These are phyloP conservation scores for Neogobius melanostomus DNA, from an alignment of 2,113 vertebrate genomes.

Conservation along the genomic window DNA sequence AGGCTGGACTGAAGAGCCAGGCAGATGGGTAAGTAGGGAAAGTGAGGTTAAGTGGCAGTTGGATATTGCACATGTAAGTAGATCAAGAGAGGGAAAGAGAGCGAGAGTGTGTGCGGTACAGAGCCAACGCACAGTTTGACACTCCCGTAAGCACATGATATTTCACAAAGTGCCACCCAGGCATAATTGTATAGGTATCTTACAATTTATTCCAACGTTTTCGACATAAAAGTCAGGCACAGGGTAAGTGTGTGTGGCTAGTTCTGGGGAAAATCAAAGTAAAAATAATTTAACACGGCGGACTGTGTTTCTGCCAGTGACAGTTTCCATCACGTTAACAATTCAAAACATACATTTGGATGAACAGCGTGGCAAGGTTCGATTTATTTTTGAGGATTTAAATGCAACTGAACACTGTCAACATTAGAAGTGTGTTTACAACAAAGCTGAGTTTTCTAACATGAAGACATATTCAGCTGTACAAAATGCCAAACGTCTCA, in stretches of 20 bases:
- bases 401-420: not conserved
- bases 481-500: too few species aligned
- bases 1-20: slow-evolving; percentile 59
- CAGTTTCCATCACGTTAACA: not conserved
- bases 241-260: not conserved
- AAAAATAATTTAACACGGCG: not conserved
- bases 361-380: not conserved
- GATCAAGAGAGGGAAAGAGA: slow-evolving; percentile 64
- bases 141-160: slow-evolving; percentile 14
- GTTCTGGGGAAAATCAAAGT: slow-evolving; percentile 1
- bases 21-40: slow-evolving; percentile 76
- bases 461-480: too few species aligned
- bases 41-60: slow-evolving; percentile 82
- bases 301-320: not conserved
- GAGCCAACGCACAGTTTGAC: slow-evolving; percentile 37
- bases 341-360: not conserved
- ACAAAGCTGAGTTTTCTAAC: too few species aligned
- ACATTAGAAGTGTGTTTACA: too few species aligned
- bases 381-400: not conserved
- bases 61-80: slow-evolving; percentile 76
- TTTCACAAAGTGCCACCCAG: slow-evolving; percentile 32
- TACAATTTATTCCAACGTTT: slow-evolving; percentile 16
- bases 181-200: slow-evolving; percentile 20
- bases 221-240: slow-evolving; percentile 2
- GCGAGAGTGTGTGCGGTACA: slow-evolving; percentile 29